Percentiles rank a stretch among this genome's conserved stretches.
These are phyloP conservation scores for Acanthopagrus latus DNA, from an alignment of 2,797 vertebrate genomes.

Conservation along the genomic window DNA sequence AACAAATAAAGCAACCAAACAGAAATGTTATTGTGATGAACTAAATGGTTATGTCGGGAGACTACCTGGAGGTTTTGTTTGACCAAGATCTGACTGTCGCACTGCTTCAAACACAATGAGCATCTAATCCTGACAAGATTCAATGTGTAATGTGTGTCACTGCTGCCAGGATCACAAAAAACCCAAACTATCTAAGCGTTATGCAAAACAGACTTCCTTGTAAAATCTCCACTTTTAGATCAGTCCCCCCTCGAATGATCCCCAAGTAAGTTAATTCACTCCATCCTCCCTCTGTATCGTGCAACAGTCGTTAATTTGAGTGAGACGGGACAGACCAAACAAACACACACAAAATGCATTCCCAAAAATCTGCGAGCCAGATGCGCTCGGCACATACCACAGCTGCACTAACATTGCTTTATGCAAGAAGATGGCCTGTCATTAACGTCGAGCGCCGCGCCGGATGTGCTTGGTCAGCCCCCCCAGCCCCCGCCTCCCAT, in stretches of 20 bases:
- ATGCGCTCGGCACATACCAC: conserved; percentile 78
- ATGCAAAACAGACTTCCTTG: conserved; percentile 45
- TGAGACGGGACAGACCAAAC: conserved; percentile 75
- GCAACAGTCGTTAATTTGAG: conserved; percentile 72
- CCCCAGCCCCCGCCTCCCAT: conserved; percentile 13
- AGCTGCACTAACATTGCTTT: conserved; percentile 78
- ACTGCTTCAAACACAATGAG: neutral
- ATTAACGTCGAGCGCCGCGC: conserved; percentile 71
- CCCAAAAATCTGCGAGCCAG: conserved; percentile 80
- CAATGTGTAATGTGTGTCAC: conserved; percentile 1
- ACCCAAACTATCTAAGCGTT: conserved; percentile 5
- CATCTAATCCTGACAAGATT: conserved; percentile 9
- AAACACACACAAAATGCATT: conserved; percentile 69
- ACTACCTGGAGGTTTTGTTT: neutral
- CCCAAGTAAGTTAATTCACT: conserved; percentile 67
- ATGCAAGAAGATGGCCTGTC: conserved; percentile 78
- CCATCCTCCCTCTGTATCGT: conserved; percentile 72
- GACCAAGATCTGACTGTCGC: neutral
- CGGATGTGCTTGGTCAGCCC: conserved; percentile 74
- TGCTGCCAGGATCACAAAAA: neutral
- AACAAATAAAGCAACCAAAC: conserved; percentile 6
- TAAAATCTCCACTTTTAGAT: conserved; percentile 57
- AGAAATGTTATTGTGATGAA: neutral
- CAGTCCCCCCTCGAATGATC: conserved; percentile 37
- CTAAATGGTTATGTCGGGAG: fast-evolving